phyloP scores from a whole-genome alignment of 2,797 vertebrate species.

The Myotis pilosus region DNA sequence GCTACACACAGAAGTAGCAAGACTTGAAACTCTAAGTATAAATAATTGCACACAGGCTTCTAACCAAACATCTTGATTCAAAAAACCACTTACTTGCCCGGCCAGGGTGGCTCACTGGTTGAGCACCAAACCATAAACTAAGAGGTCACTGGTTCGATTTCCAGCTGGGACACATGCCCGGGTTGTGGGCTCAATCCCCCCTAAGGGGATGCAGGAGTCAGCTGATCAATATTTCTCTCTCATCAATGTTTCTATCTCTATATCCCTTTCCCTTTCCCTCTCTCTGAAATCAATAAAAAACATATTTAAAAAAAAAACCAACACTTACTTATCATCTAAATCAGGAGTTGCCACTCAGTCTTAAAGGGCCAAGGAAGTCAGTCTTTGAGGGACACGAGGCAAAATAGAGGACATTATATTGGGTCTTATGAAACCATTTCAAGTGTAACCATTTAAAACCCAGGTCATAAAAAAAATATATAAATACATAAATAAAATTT shows the following conservation, averaged over 20 bases:
- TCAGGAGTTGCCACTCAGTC: background rate
- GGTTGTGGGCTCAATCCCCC: too few species aligned
- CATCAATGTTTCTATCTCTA: too few species aligned
- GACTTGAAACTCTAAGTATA: background rate
- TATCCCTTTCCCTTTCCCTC: too few species aligned
- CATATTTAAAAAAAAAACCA: too few species aligned
- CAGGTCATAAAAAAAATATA: background rate
- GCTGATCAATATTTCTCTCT: too few species aligned
- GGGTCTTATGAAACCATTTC: constrained; percentile 3
- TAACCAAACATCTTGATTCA: background rate
- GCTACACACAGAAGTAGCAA: background rate
- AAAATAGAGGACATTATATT: background rate
- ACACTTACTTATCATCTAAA: background rate
- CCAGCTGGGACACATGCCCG: too few species aligned
- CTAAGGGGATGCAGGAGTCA: too few species aligned
- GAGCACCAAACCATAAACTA: too few species aligned
- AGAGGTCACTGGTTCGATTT: too few species aligned
- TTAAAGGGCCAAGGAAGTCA: background rate
- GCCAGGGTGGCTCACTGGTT: too few species aligned
- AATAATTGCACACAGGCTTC: background rate
- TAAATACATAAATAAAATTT: background rate
- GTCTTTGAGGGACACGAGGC: background rate
- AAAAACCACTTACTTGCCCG: background rate
- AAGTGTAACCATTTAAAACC: constrained; percentile 16
- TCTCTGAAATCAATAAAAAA: too few species aligned